Base-by-base conservation (phyloP, 2,113 vertebrate species). In the Microtus oregoni region DNA sequence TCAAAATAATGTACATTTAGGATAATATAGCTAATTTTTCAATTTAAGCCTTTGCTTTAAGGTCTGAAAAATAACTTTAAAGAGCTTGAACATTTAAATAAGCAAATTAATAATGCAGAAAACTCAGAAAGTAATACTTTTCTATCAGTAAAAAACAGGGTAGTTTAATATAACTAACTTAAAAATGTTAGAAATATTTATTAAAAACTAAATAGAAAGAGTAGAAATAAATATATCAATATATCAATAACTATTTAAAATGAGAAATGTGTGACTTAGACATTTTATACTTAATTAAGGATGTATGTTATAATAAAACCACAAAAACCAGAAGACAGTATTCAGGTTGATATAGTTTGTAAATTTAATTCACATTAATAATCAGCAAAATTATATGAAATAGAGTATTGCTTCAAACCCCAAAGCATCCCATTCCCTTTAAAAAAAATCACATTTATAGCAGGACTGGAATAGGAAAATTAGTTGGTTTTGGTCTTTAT, bases 161-260 rank as follows among this genome's bases (percentile, higher is more conserved):
- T 47, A 81, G 61, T n/a, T 86, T 90, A 38, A 73, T 75, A 91
- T 47, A 47, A 47, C 6, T 47, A 47, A 97, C 14, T 70, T 89
- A 94, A 94, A 94, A 81, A 1, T 0, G 20, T 93, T 88, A 95
- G 22, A 98, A 82, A 67, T 96, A 0, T 0, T 12, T 50, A 50
- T 8, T 50, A 11, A 47, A 47, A 47, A 47, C 47, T 47, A 5
- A 47, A 47, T 47, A 47, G 7, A 47, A 47, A 47, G 7, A 47
- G 9, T 47, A 47, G 44, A 44, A 44, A 44, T 91, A 38, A 86
- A 52, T 3, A 72, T 81, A 5, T 91, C n/a, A 86, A 52, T 3
- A 72, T 81, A 86, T 93, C 8, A 72, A 38, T 44, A 90, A 0
- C 2, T 0, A 55, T 38, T 44, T 91, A 22, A 86, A 94, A 96